phyloP scores from a whole-genome alignment of 1,140 invertebrate genomes.

The Sycophila sp. region DNA sequence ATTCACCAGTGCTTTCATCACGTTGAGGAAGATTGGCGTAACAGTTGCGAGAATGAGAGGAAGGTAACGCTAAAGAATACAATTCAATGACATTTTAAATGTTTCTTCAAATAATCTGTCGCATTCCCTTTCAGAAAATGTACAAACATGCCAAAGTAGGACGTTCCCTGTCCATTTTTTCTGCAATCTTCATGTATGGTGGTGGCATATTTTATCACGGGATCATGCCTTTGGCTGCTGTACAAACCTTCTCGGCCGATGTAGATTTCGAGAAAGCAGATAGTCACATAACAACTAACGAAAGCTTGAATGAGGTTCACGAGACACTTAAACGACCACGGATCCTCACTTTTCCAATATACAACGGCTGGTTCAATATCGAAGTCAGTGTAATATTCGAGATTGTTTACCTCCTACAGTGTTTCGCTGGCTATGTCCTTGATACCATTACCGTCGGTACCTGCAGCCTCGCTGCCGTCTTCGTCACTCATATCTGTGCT shows the following conservation, averaged over 20 bases:
- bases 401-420: constrained; percentile 43
- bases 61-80: too few relatives aligned
- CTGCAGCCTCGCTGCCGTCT: constrained; percentile 47
- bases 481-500: constrained; percentile 50
- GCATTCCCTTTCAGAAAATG: constrained; percentile 43
- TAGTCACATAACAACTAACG: too few relatives aligned
- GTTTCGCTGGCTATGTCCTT: constrained; percentile 26
- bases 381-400: constrained; percentile 38
- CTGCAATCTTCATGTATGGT: constrained; percentile 50
- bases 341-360: constrained; percentile 45
- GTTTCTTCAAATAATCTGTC: too few relatives aligned
- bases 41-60: constrained; percentile 7
- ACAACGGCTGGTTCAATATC: constrained; percentile 40
- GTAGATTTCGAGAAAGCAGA: too few relatives aligned
- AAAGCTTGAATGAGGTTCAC: too few relatives aligned
- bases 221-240: constrained; percentile 43
- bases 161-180: constrained; percentile 41
- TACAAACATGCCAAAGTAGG: constrained; percentile 40
- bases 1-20: constrained; percentile 45
- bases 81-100: too few relatives aligned
- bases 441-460: constrained; percentile 42
- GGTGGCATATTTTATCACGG: constrained; percentile 48
- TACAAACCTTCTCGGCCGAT: not conserved
- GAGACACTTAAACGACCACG: not conserved
- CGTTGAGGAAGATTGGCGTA: constrained; percentile 51